Conservation (phyloP, 2,888 invertebrate genomes). For the Ephialtes manifestator region DNA sequence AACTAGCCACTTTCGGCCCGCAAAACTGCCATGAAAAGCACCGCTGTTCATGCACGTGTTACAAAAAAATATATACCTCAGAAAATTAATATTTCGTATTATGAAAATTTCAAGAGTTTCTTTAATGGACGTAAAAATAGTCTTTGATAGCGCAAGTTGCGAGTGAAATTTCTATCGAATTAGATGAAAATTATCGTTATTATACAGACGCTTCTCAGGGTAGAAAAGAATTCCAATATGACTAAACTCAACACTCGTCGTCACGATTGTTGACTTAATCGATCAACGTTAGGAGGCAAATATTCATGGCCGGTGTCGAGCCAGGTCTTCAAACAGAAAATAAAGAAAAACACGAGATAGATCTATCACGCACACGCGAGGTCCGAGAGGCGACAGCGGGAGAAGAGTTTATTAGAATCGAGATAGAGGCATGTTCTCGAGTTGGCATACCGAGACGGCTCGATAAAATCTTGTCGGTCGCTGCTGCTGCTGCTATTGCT, state of each 20-base stretch:
- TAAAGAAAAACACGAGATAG: slow-evolving; percentile 59
- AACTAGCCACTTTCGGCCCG: too few species aligned
- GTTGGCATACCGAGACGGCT: slow-evolving; percentile 68
- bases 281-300: slow-evolving; percentile 57
- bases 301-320: slow-evolving; percentile 52
- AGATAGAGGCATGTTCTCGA: slow-evolving; percentile 55
- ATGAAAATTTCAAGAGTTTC: neutral
- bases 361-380: slow-evolving; percentile 67
- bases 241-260: slow-evolving; percentile 35
- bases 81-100: neutral
- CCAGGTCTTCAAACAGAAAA: slow-evolving; percentile 49
- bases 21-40: too few species aligned
- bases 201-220: neutral
- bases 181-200: neutral
- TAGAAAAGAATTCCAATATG: slow-evolving; percentile 34
- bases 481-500: slow-evolving; percentile 27
- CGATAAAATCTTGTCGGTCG: slow-evolving; percentile 68
- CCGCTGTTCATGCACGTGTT: too few species aligned
- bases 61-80: too few species aligned
- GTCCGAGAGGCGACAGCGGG: slow-evolving; percentile 39
- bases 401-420: slow-evolving; percentile 68
- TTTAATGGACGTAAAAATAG: neutral
- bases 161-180: neutral
- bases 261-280: slow-evolving; percentile 58
- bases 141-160: neutral